These are phyloP conservation scores for Conus canariensis DNA, from an alignment of 2,888 invertebrate genomes.

Conservation along the genomic window DNA sequence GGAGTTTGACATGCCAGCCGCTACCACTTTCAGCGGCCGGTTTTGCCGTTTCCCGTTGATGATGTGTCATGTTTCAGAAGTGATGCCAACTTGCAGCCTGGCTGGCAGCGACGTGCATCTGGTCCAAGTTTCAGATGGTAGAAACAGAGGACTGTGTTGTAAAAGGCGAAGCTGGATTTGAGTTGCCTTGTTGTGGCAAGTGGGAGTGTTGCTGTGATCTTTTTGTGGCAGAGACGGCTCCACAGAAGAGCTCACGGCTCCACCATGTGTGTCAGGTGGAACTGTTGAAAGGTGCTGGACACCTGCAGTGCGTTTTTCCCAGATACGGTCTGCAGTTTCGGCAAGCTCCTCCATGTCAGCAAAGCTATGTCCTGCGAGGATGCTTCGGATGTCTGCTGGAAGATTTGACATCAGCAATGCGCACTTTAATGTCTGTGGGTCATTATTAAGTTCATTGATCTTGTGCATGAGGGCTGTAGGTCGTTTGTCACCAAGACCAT, in stretches of 20 bases:
- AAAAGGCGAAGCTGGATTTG: not conserved
- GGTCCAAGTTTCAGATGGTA: constrained; percentile 5
- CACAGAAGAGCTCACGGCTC: not conserved
- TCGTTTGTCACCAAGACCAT: constrained; percentile 34
- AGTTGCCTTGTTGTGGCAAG: not conserved
- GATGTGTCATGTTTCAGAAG: not conserved
- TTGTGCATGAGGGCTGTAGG: constrained; percentile 33
- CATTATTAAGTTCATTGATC: constrained; percentile 41
- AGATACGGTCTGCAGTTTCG: constrained; percentile 34
- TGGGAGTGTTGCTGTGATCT: not conserved
- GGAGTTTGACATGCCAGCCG: constrained; percentile 26
- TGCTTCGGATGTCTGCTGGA: constrained; percentile 20
- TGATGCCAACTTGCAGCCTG: constrained; percentile 26
- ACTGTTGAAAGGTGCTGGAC: constrained; percentile 5
- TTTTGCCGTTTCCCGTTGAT: constrained; percentile 24
- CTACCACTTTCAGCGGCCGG: constrained; percentile 35
- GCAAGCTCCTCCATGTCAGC: constrained; percentile 27
- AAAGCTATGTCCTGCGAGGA: constrained; percentile 32
- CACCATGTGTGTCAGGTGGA: not conserved
- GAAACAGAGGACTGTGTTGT: not conserved
- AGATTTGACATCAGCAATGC: constrained; percentile 38
- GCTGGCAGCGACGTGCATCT: constrained; percentile 28
- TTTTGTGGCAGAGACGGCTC: not conserved
- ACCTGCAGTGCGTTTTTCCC: constrained; percentile 12
- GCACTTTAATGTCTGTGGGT: constrained; percentile 38